Evolutionary conservation across 1,140 invertebrate genomes (phyloP), one percentile per base, ranked within the genome.

Genomic region (Latrodectus geometricus): DNA sequence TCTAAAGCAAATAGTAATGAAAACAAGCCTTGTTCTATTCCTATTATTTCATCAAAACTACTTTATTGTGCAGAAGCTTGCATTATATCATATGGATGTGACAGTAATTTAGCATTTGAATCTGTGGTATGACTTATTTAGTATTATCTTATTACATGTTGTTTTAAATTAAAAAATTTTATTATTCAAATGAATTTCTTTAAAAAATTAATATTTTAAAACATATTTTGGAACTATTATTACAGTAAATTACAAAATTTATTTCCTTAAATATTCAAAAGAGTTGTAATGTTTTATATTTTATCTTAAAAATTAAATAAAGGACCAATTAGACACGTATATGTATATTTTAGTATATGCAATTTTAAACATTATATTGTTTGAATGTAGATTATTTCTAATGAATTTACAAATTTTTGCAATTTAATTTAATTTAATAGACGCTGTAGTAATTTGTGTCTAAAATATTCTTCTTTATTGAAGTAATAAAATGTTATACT

Each of bases 1-100:
- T 70, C 79, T 21, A 81, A 72, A 12, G 7, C 79, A 70, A 50
- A 61, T 70, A 7, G 12, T 70, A 52, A 56, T 56, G 20, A 15
- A 4, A 69, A 20, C 4, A 65, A 61, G 9, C 20, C 72, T 65
- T 14, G 15, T 14, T 49, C 52, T 9, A 74, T 74, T 65, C 70
- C 80, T 66, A 74, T 83, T 48, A 65, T 83, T 49, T 68, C 70
- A 12, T 83, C 80, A 9, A 61, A 65, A 49, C 61, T 83, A 48
- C 61, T 68, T 5, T 8, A 65, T n/a, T n/a, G 56, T 66, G 70
- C 56, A 50, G 65, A 65, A 21, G 49, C 54, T 20, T 83, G 69
- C 12, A 20, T 74, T 9, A 66, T 83, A 49, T 69, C 72, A 35
- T 83, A 83, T 75, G 80, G 80, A 65, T 21, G n/a, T 49, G 9